Conservation (phyloP, 1,140 invertebrate genomes). For the Zaprionus africanus region DNA sequence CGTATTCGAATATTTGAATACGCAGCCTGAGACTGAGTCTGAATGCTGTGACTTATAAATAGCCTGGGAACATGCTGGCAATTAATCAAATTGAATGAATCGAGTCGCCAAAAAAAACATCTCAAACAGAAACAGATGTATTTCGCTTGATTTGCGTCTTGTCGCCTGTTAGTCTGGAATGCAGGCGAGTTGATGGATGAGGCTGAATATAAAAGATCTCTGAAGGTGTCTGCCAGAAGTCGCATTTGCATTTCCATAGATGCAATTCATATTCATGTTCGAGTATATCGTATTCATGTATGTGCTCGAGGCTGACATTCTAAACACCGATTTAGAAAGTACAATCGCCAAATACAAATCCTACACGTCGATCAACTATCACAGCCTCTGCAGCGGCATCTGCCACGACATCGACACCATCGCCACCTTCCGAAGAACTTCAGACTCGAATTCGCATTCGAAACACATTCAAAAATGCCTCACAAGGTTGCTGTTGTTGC, state of each 20-base stretch:
- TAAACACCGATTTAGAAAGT: slow-evolving; percentile 5
- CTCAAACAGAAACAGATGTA: slow-evolving; percentile 25
- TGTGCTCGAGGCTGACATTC: slow-evolving; percentile 8
- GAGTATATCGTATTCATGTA: too few species aligned
- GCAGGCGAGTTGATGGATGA: slow-evolving; percentile 49
- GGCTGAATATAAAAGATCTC: slow-evolving; percentile 13
- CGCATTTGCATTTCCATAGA: background rate
- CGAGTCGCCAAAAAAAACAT: background rate
- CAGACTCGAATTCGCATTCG: slow-evolving; percentile 11
- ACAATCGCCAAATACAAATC: background rate
- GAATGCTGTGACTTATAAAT: slow-evolving; percentile 59
- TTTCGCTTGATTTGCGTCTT: slow-evolving; percentile 44
- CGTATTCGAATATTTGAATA: slow-evolving; percentile 51
- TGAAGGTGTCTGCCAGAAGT: background rate
- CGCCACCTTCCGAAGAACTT: slow-evolving; percentile 11
- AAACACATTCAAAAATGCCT: slow-evolving; percentile 49
- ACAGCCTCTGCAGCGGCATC: slow-evolving; percentile 42
- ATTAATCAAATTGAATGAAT: slow-evolving; percentile 76
- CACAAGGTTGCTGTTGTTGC: slow-evolving; percentile 38
- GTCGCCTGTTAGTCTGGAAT: slow-evolving; percentile 44
- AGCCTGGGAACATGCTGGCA: slow-evolving; percentile 74
- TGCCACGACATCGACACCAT: slow-evolving; percentile 42
- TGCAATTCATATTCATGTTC: background rate
- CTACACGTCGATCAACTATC: slow-evolving; percentile 43
- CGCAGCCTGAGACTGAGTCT: slow-evolving; percentile 60